Conservation (phyloP, 2,797 vertebrate genomes). For the Platyrinchus mystaceus region DNA sequence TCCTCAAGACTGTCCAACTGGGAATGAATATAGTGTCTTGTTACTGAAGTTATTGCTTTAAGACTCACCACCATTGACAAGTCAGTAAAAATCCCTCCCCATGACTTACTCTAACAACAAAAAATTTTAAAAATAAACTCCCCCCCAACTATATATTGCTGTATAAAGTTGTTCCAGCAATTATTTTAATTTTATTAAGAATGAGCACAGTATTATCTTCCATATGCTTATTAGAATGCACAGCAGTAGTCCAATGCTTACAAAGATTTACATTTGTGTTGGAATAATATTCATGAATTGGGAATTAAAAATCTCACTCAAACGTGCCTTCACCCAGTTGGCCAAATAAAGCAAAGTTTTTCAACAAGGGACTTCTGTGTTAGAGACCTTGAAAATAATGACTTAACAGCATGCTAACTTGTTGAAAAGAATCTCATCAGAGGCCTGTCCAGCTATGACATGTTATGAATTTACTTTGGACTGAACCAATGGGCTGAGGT, state of each 20-base stretch:
- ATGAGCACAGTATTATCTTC: constrained; percentile 17
- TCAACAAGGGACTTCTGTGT: constrained; percentile 66
- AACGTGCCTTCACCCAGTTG: constrained; percentile 55
- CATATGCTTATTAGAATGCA: not conserved
- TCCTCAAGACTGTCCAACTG: not conserved
- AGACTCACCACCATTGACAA: constrained; percentile 1
- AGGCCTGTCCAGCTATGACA: constrained; percentile 61
- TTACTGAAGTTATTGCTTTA: constrained; percentile 24
- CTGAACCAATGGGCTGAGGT: constrained; percentile 22
- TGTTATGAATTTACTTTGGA: constrained; percentile 71
- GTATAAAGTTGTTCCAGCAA: not conserved
- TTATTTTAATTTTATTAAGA: constrained; percentile 45
- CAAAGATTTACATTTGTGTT: constrained; percentile 47
- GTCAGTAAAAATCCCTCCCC: not conserved
- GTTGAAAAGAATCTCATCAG: constrained; percentile 67
- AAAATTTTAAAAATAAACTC: not conserved
- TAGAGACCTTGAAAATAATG: constrained; percentile 64
- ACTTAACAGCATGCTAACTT: constrained; percentile 66
- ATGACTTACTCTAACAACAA: not conserved
- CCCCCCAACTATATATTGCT: not conserved
- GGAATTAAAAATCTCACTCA: constrained; percentile 52
- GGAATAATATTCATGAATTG: constrained; percentile 60
- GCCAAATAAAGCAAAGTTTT: constrained; percentile 67
- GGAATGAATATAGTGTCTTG: constrained; percentile 28
- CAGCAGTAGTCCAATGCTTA: constrained; percentile 1